Evolutionary conservation across 1,140 invertebrate species (phyloP).

Genomic region (Atta texana): DNA sequence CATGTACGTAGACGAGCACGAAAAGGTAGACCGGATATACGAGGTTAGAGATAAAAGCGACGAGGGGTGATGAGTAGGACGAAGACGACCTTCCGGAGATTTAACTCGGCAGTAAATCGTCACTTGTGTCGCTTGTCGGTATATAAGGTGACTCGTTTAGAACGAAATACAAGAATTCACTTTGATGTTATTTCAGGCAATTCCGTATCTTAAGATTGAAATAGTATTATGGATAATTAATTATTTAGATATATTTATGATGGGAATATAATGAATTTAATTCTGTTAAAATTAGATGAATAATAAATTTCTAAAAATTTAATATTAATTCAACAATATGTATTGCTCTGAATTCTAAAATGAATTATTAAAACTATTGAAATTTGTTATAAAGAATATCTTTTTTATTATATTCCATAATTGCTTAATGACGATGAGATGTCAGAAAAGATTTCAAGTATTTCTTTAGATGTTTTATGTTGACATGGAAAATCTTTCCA

Average conservation of each 20-base stretch:
- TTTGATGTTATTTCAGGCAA: neutral
- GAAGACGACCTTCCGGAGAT: conserved; percentile 71
- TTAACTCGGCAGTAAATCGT: conserved; percentile 69
- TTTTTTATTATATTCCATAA: neutral
- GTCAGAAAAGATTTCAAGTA: conserved; percentile 6
- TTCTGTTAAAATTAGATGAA: neutral
- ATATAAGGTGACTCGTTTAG: conserved; percentile 35
- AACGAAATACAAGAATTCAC: conserved; percentile 20
- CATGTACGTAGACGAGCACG: conserved; percentile 12
- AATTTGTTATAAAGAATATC: neutral
- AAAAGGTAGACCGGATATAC: conserved; percentile 42
- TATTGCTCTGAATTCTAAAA: neutral
- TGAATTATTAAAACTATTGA: neutral
- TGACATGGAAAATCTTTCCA: conserved; percentile 36
- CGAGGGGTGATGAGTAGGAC: conserved; percentile 69
- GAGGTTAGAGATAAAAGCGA: conserved; percentile 66
- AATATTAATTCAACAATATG: neutral
- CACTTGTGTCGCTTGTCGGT: conserved; percentile 40
- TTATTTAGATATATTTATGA: neutral
- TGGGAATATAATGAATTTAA: neutral
- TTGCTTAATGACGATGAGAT: conserved; percentile 1
- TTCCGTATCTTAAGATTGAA: conserved; percentile 21
- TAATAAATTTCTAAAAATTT: neutral
- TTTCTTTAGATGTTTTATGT: conserved; percentile 27
- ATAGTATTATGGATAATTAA: neutral